Percentiles rank a stretch among this genome's conserved stretches.
Evolutionary conservation across 1,140 invertebrate species (phyloP).

Genomic region (Liolophura sinensis): DNA sequence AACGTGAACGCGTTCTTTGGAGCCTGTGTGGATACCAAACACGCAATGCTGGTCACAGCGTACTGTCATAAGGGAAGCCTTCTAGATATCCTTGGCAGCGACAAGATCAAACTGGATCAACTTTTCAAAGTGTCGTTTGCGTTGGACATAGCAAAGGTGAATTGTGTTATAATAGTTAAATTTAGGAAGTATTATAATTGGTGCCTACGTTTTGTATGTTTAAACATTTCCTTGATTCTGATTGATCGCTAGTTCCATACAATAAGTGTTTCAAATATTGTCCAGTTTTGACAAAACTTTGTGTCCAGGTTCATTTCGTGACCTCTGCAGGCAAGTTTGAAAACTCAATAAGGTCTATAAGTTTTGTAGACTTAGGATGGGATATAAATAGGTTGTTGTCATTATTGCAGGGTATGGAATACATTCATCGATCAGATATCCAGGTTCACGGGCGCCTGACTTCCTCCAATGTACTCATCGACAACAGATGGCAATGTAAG

Average conservation of each 20-base stretch:
- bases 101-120: slow-evolving; percentile 88
- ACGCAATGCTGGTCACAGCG: slow-evolving; percentile 76
- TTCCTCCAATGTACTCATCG: slow-evolving; percentile 89
- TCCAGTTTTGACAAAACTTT: too few species aligned
- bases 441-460: slow-evolving; percentile 85
- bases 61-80: slow-evolving; percentile 94
- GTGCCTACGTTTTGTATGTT: too few species aligned
- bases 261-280: too few species aligned
- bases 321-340: too few species aligned
- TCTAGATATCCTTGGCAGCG: slow-evolving; percentile 87
- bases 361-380: too few species aligned
- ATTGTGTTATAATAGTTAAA: background rate
- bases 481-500: slow-evolving; percentile 91
- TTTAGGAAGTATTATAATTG: too few species aligned
- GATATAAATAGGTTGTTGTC: background rate
- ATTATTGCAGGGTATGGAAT: slow-evolving; percentile 40
- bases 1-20: slow-evolving; percentile 93
- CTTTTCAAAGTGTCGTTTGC: slow-evolving; percentile 93
- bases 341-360: too few species aligned
- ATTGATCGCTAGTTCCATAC: too few species aligned
- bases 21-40: slow-evolving; percentile 78
- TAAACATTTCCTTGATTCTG: too few species aligned
- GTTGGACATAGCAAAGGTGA: slow-evolving; percentile 84
- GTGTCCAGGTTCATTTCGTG: too few species aligned
- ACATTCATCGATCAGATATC: slow-evolving; percentile 81